Base-by-base conservation (phyloP, 2,888 invertebrate genomes). In the Busseola fusca region DNA sequence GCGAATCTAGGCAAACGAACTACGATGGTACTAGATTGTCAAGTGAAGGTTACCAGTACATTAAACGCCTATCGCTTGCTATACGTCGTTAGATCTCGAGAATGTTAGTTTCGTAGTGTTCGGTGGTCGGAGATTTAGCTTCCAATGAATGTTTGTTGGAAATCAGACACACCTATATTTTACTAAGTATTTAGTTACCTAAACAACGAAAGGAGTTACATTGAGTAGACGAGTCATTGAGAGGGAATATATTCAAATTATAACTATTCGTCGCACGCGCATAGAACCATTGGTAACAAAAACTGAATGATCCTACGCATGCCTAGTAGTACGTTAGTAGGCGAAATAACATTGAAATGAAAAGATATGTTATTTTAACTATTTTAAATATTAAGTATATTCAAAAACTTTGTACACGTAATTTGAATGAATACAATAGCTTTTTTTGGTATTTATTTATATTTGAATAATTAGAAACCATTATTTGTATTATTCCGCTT, bases 261-360 rank as follows among this genome's bases (percentile, higher is more conserved):
- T 64, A 76, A 58, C 18, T 76, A 79, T 82, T 78, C 80, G 34
- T 30, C 12, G 60, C 82, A 81, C 82, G 79, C 58, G 52, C 62
- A 59, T 48, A 18, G 18, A 52, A 40, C 58, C 48, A 69, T 77
- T 74, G 72, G 74, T 78, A 75, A 78, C 70, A 30, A 64, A 73
- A 73, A 65, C 34, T 69, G 40, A 69, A 68, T 78, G 58, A 48
- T 67, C 50, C 57, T 63, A 45, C 59, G 65, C 66, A 67, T 72
- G 62, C 60, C 58, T 72, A 58, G 59, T 57, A 62, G 66, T 69
- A 72, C 62, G 71, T 34, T 34, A 34, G 34, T 69, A 64, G 34
- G 58, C 52, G 30, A 48, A 12, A 42, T 65, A 57, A 62, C 64
- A 74, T 70, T 78, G 63, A 69, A 78, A 64, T 59, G 14, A 37